These are phyloP conservation scores for Cataglyphis cursor DNA, from an alignment of 2,888 invertebrate species.

Conservation along the genomic window DNA sequence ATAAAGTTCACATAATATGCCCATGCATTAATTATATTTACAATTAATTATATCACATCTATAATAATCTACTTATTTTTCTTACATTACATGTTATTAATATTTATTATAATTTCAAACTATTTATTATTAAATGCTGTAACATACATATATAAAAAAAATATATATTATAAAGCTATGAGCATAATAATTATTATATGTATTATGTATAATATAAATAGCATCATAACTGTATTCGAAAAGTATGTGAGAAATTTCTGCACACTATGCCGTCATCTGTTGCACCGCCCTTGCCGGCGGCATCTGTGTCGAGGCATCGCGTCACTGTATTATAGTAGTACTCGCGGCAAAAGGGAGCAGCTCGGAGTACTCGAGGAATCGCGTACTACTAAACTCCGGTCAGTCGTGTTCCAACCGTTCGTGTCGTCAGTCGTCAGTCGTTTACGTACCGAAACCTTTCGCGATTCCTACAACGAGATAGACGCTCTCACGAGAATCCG, in stretches of 20 bases:
- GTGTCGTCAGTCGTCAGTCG: not conserved
- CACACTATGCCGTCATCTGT: not conserved
- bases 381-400: not conserved
- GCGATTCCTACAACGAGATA: not conserved
- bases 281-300: not conserved
- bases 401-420: constrained; percentile 3
- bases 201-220: not conserved
- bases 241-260: not conserved
- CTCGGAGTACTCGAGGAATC: not conserved
- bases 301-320: not conserved
- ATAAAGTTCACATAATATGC: not conserved
- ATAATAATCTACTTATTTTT: too few species aligned
- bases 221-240: not conserved
- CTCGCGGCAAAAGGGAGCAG: constrained; percentile 3
- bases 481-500: not conserved
- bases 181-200: not conserved
- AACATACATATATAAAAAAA: not conserved
- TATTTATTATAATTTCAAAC: not conserved
- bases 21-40: too few species aligned
- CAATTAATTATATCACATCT: too few species aligned
- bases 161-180: not conserved
- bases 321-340: not conserved
- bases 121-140: not conserved
- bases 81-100: not conserved
- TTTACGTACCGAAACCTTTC: not conserved